A percentile compares a stretch with the other conserved stretches of the same genome.
phyloP scores from a whole-genome alignment of 2,797 vertebrate genomes.

The Chromis chromis region DNA sequence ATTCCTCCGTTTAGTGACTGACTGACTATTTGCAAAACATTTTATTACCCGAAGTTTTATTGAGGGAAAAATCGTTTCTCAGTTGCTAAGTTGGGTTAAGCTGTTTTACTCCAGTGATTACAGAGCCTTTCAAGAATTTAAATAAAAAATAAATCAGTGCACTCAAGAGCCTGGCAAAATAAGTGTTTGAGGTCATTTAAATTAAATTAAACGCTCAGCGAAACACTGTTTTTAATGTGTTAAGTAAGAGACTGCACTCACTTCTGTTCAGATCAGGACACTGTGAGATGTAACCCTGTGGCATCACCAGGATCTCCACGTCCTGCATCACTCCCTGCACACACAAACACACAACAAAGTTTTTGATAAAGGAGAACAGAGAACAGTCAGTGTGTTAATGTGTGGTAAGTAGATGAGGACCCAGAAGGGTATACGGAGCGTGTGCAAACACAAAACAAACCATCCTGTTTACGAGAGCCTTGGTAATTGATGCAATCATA shows the following conservation, averaged over 20 bases:
- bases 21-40: constrained; percentile 14
- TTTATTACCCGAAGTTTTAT: constrained; percentile 14
- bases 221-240: constrained; percentile 10
- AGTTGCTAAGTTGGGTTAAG: constrained; percentile 5
- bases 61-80: constrained; percentile 10
- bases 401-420: constrained; percentile 28
- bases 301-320: constrained; percentile 95
- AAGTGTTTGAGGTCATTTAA: constrained; percentile 16
- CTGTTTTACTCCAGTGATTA: constrained; percentile 11
- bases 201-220: constrained; percentile 23
- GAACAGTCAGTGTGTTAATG: constrained; percentile 35
- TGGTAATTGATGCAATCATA: constrained; percentile 18
- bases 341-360: constrained; percentile 39
- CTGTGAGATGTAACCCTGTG: constrained; percentile 97
- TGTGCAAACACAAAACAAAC: constrained; percentile 34
- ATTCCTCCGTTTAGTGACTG: not conserved
- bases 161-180: constrained; percentile 28
- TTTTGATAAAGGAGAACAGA: not conserved
- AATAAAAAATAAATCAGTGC: constrained; percentile 18
- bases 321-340: constrained; percentile 96
- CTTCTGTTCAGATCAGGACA: constrained; percentile 99
- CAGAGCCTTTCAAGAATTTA: constrained; percentile 20
- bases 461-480: constrained; percentile 14
- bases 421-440: not conserved
- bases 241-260: constrained; percentile 83